Evolutionary conservation across 1,140 invertebrate species (phyloP).

Genomic region (Sitophilus oryzae): DNA sequence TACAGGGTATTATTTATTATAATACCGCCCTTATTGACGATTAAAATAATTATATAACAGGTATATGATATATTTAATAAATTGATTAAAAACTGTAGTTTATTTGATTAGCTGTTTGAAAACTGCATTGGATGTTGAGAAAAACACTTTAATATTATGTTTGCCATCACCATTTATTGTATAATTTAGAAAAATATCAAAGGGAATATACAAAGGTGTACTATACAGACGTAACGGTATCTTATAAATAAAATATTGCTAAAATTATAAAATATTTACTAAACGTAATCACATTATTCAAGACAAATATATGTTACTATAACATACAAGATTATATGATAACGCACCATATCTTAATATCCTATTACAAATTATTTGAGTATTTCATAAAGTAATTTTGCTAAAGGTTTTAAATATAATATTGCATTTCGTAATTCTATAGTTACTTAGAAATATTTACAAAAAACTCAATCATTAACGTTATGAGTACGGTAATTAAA

Average conservation of each 20-base stretch:
- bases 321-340: constrained; percentile 23
- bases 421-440: constrained; percentile 15
- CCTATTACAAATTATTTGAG: constrained; percentile 9
- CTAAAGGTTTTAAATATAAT: constrained; percentile 14
- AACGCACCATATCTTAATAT: constrained; percentile 20
- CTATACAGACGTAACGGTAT: neutral
- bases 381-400: constrained; percentile 8
- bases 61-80: too few species aligned
- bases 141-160: neutral
- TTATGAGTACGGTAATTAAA: neutral
- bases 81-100: too few species aligned
- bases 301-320: constrained; percentile 22
- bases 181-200: neutral
- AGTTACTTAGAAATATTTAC: constrained; percentile 7
- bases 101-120: too few species aligned
- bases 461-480: constrained; percentile 9
- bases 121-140: neutral
- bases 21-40: too few species aligned
- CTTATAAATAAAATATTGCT: neutral
- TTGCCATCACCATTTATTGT: neutral
- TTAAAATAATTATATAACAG: too few species aligned
- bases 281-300: constrained; percentile 17
- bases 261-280: constrained; percentile 10
- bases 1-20: too few species aligned
- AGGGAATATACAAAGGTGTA: neutral